Base-by-base conservation (phyloP, 2,113 vertebrate species). In the Labrus mixtus region DNA sequence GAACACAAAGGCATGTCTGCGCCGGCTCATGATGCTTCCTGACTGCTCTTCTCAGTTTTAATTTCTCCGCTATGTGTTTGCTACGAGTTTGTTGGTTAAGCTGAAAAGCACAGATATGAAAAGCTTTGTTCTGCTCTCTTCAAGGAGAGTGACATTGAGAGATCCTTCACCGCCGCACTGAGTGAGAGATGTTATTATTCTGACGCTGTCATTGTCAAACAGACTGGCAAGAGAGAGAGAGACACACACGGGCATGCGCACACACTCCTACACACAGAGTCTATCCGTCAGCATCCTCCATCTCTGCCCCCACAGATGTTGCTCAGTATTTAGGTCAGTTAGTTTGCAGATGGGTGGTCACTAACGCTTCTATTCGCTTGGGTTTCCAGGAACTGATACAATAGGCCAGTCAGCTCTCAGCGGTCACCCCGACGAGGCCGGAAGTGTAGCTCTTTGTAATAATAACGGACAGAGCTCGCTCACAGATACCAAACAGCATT, bases 241-340 rank as follows among this genome's bases (percentile, higher is more conserved):
- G 53, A 46, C 39, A 36, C 55, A 36, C 23, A 16, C n/a, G 20
- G 43, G 62, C 46, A 53, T 12, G 23, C 45, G 61, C 20, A 62
- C 46, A 58, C n/a, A 57, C 37, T 13, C 78, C 48, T 25, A 59
- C 66, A 45, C 64, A 48, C 41, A 53, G 74, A n/a, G 56, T 23
- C 48, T 51, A 71, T 66, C 86, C 37, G 61, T 83, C 72, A 81
- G 69, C 59, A 66, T 84, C 71, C 70, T 55, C 64, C 80, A 54
- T 70, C 81, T 78, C 77, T 83, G 80, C 89, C 87, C 86, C 83
- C 85, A 64, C 91, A 93, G 89, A 92, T 90, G 89, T 89, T 90
- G 81, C 68, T 17, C 43, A 76, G 87, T 90, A 92, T 93, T 91
- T 92, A 93, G 92, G 92, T 92, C 91, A 91, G 73, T 91, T 87